A percentile compares a stretch with the other conserved stretches of the same genome.
Evolutionary conservation across 53 echinoderm and acorn worm genomes (phyloP).

Genomic region (Pentamera pediparva): DNA sequence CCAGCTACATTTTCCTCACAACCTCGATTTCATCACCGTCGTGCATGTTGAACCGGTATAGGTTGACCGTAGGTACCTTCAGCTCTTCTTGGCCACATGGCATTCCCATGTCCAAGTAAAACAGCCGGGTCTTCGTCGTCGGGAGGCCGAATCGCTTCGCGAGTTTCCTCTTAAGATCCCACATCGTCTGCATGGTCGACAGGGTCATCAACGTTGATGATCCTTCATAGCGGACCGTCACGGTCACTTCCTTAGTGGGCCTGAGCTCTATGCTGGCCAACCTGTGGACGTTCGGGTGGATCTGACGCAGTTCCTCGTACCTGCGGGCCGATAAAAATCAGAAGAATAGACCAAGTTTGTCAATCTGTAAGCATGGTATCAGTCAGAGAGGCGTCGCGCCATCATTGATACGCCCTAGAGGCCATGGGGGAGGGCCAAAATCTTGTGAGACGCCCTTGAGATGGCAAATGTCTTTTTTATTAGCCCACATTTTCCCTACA

Average conservation of each 20-base stretch:
- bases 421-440: too few species aligned
- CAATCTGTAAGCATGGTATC: too few species aligned
- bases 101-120: not conserved
- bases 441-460: too few species aligned
- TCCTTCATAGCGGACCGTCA: conserved; percentile 46
- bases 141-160: conserved; percentile 44
- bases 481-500: too few species aligned
- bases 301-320: conserved; percentile 50
- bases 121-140: conserved; percentile 14
- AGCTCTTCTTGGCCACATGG: not conserved
- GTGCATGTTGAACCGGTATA: conserved; percentile 40
- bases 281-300: conserved; percentile 42
- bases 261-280: conserved; percentile 56
- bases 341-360: too few species aligned
- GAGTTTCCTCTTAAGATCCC: conserved; percentile 50
- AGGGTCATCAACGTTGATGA: conserved; percentile 21
- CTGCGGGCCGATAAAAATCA: conserved; percentile 37
- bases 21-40: conserved; percentile 46
- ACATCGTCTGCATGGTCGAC: conserved; percentile 42
- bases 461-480: too few species aligned
- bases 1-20: too few species aligned
- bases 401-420: too few species aligned
- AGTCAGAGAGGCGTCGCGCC: too few species aligned
- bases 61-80: not conserved
- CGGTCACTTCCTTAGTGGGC: conserved; percentile 31